Evolutionary conservation across 1,140 invertebrate genomes (phyloP).

Genomic region (Drosophila rhopaloa): DNA sequence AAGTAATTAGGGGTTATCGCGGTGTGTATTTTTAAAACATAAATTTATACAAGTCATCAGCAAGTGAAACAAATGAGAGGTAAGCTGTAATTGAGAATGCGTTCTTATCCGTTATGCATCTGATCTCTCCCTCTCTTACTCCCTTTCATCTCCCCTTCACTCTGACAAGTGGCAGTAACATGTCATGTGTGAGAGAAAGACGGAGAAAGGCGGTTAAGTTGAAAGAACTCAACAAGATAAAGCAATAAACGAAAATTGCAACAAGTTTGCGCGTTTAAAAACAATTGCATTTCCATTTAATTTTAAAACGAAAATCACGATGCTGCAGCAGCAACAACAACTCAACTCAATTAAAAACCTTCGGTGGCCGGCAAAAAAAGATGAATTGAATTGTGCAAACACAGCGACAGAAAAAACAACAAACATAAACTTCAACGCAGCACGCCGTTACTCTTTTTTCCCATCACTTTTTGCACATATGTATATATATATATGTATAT

Average conservation of each 20-base stretch:
- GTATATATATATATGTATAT: not conserved
- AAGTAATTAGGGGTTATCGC: conserved; percentile 56
- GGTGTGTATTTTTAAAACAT: conserved; percentile 36
- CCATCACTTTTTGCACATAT: conserved; percentile 18
- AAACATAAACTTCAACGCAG: conserved; percentile 27
- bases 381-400: conserved; percentile 50
- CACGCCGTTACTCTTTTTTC: conserved; percentile 31
- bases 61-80: conserved; percentile 25
- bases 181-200: conserved; percentile 2
- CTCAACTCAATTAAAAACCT: conserved; percentile 79
- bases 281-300: conserved; percentile 80
- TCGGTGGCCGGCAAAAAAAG: conserved; percentile 53
- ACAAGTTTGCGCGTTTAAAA: conserved; percentile 70
- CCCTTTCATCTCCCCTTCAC: not conserved
- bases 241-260: conserved; percentile 81
- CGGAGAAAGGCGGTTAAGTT: not conserved
- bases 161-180: conserved; percentile 19
- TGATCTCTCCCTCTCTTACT: not conserved
- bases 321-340: conserved; percentile 22
- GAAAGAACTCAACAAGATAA: conserved; percentile 62
- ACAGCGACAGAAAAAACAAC: conserved; percentile 38
- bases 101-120: conserved; percentile 9
- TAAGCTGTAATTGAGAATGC: conserved; percentile 14
- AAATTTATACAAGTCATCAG: conserved; percentile 40
- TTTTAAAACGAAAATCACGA: conserved; percentile 67